Conservation (phyloP, 2,888 invertebrate genomes). For the Antitype chi region DNA sequence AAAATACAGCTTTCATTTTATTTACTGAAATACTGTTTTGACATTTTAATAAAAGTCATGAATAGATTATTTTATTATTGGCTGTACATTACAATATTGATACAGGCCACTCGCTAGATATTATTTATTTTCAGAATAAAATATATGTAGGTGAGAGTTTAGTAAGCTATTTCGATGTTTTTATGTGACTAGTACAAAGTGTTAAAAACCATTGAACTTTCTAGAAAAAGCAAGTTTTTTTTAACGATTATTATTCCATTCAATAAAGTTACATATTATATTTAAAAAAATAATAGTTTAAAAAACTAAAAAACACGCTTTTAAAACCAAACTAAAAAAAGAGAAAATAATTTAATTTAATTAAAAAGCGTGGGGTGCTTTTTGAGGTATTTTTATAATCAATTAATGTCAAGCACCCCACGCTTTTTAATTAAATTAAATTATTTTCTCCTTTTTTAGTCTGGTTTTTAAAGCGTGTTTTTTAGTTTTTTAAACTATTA, state of each 20-base stretch:
- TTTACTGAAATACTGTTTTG: conserved; percentile 15
- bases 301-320: too few species aligned
- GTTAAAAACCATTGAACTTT: not conserved
- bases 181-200: not conserved
- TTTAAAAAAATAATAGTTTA: too few species aligned
- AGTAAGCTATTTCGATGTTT: not conserved
- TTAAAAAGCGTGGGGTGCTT: too few species aligned
- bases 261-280: not conserved
- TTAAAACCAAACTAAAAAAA: too few species aligned
- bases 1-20: conserved; percentile 35
- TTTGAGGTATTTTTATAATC: too few species aligned
- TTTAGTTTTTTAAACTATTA: too few species aligned
- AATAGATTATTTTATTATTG: not conserved
- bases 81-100: not conserved
- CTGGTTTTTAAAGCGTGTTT: too few species aligned
- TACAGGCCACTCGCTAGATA: not conserved
- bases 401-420: too few species aligned
- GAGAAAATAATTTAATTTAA: too few species aligned
- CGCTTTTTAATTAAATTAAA: too few species aligned
- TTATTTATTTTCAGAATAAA: conserved; percentile 5
- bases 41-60: conserved; percentile 37
- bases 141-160: too few species aligned
- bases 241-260: not conserved
- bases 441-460: too few species aligned
- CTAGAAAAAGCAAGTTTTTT: not conserved